Conservation (phyloP, 2,888 invertebrate species). For the Drosophila longiperda region DNA sequence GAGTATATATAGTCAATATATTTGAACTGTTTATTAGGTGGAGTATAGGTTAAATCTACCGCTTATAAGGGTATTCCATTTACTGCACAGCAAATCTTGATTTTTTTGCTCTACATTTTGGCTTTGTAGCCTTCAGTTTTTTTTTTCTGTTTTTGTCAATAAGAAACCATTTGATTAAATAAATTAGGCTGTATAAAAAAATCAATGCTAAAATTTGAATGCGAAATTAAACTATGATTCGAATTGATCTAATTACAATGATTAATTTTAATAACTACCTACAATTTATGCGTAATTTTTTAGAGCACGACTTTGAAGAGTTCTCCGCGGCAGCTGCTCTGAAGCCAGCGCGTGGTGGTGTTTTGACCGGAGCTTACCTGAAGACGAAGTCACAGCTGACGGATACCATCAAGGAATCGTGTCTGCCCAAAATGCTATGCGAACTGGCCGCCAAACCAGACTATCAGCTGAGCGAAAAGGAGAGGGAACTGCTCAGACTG, state of each 20-base stretch:
- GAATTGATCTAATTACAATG: neutral
- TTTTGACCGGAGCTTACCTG: constrained; percentile 59
- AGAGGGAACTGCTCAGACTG: constrained; percentile 83
- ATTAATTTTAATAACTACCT: neutral
- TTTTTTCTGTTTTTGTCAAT: constrained; percentile 36
- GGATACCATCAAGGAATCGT: constrained; percentile 84
- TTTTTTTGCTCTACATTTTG: neutral
- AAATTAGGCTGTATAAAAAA: neutral
- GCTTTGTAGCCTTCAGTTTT: constrained; percentile 10
- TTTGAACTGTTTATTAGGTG: neutral
- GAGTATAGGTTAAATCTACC: neutral
- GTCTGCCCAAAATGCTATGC: constrained; percentile 85
- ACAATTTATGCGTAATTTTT: neutral
- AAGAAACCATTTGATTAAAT: constrained; percentile 16
- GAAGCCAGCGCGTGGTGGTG: constrained; percentile 52
- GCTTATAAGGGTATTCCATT: neutral
- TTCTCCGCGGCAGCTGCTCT: constrained; percentile 75
- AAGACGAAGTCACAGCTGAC: constrained; percentile 80
- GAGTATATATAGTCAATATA: neutral
- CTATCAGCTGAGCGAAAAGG: constrained; percentile 83
- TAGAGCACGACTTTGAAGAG: constrained; percentile 81
- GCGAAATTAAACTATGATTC: constrained; percentile 11
- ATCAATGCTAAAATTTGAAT: constrained; percentile 2
- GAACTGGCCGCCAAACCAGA: constrained; percentile 85
- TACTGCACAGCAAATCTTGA: neutral